Percentiles rank a stretch among this genome's conserved stretches.
Evolutionary conservation across 1,140 invertebrate genomes (phyloP).

Genomic region (Procambarus clarkii): DNA sequence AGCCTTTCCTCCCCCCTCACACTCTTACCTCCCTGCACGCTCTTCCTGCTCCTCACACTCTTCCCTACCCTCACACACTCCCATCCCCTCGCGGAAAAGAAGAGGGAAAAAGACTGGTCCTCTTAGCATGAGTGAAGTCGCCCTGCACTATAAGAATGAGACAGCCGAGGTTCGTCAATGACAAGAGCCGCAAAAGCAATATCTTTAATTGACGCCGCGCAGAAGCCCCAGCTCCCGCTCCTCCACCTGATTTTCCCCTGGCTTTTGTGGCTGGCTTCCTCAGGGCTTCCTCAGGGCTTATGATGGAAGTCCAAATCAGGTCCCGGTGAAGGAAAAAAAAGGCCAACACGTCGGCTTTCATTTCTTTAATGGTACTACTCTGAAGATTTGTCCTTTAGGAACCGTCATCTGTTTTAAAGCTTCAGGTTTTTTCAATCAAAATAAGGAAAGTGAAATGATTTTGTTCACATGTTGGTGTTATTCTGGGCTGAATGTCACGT

Average conservation of each 20-base stretch:
- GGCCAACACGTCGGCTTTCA: background rate
- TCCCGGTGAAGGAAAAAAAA: background rate
- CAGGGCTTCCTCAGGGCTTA: background rate
- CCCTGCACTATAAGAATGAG: slow-evolving; percentile 38
- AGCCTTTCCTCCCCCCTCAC: background rate
- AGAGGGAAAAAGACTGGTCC: background rate
- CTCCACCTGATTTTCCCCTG: too few species aligned
- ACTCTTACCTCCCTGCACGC: background rate
- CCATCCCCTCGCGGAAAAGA: background rate
- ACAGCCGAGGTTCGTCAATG: background rate
- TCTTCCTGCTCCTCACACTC: background rate
- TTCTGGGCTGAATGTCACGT: background rate
- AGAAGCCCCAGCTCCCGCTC: too few species aligned
- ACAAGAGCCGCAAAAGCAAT: slow-evolving; percentile 23
- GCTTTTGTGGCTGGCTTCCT: slow-evolving; percentile 15
- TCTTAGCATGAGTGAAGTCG: slow-evolving; percentile 2
- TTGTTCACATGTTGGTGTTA: too few species aligned
- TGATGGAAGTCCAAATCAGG: slow-evolving; percentile 14
- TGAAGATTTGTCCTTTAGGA: background rate
- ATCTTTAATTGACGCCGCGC: slow-evolving; percentile 35
- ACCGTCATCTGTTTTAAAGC: too few species aligned
- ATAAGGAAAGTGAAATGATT: too few species aligned
- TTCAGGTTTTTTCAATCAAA: too few species aligned
- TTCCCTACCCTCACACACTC: background rate
- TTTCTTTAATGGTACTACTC: slow-evolving; percentile 26